Evolutionary conservation across 2,888 invertebrate species (phyloP), one percentile per base, ranked within the genome.

Genomic region (Amblyteles armatorius): DNA sequence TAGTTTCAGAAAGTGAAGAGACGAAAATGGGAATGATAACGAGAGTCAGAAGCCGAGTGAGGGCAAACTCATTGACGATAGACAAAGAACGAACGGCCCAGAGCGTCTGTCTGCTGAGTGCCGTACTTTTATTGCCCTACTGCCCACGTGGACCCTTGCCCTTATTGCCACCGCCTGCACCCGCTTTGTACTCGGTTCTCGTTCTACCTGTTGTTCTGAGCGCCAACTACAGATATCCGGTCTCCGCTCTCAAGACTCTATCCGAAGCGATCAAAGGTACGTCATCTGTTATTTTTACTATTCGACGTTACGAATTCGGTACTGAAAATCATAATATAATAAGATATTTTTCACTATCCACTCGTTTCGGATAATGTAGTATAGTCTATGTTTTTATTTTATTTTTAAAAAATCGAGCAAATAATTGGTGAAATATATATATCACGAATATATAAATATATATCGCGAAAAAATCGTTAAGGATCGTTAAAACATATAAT

Each of bases 21-120:
- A 13, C 9, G 40, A 90, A 89, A 87, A 96, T 96, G 96, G 96
- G 96, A 76, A 96, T 96, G 96, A 96, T 96, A 90, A 96, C 96
- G 48, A 94, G 96, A 90, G 96, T 96, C 89, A 94, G 96, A 68
- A 95, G 96, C n/a, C 94, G 96, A 82, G 94, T 96, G 69, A 95
- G 96, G 89, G 95, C 95, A 92, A 95, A 95, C 91, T 95, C 96
- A 55, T 94, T 96, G 92, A 95, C 95, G 84, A 94, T 95, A 88
- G 95, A 96, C 48, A 95, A 96, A 89, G 96, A 96, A 90, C 96
- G 96, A 94, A 96, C 96, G 81, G 96, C 96, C 6, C 96, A 96
- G 93, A 96, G 96, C 88, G 96, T 96, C 80, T 96, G 96, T 94
- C 94, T 96, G 57, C 93, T 96, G 60, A 96, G 96, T 0, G 94